Base-by-base conservation (phyloP, 2,113 vertebrate species). In the Thalassarche chlororhynchos region DNA sequence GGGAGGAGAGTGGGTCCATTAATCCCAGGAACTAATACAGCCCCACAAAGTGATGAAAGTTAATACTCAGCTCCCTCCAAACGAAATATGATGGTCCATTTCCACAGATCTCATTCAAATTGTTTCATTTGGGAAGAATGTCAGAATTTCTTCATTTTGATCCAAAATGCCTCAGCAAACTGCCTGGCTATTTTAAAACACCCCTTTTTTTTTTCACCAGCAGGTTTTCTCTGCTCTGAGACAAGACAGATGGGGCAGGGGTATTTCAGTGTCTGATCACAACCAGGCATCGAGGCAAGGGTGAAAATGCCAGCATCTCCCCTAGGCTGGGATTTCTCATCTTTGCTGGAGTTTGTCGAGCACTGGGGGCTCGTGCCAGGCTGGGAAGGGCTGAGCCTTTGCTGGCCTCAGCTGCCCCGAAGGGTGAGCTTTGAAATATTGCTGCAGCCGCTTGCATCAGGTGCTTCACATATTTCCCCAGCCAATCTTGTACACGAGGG, bases 271-370 rank as follows among this genome's bases (percentile, higher is more conserved):
- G 18, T 20, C 34, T 61, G 87, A 52, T 34, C 62, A 6, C 28
- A 32, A 16, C 7, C 0, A 1, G 36, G 49, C 40, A 36, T 10
- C 2, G 0, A 18, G 25, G 55, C 12, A 12, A 14, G n/a, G 71
- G 25, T 42, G 40, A 64, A 24, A 21, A 31, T 10, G 31, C 54
- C 1, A 10, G 28, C 6, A 1, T 34, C 19, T 52, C n/a, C 25
- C 31, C n/a, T 17, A 13, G 40, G 20, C 25, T 70, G 55, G 47
- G 80, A 54, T 70, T 90, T n/a, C 24, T 61, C 5, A 2, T 12
- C 14, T 13, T 42, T 7, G 4, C 7, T 18, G 26, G 29, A 17
- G 13, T 47, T 61, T 47, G n/a, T 10, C 47, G 88, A 40, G 71
- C 34, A 18, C 0, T 1, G 3, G 9, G 55, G 25, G 29, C 64